phyloP scores from a whole-genome alignment of 2,797 vertebrate genomes.

The Ctenopoma multispine region DNA sequence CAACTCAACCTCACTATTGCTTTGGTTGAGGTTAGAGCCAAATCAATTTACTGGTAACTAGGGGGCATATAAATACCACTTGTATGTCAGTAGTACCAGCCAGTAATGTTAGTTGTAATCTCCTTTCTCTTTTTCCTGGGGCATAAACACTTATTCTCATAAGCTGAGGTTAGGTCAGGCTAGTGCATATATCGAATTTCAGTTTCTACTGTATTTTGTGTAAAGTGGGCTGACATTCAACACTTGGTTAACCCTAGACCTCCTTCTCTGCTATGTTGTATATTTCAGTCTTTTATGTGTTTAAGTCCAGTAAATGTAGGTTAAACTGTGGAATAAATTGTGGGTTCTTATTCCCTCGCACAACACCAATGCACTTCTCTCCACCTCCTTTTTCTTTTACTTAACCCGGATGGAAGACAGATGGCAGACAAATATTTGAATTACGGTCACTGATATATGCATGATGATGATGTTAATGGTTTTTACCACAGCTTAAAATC shows the following conservation, averaged over 20 bases:
- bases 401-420: neutral
- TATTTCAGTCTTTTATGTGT: conserved; percentile 28
- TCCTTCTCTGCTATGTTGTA: conserved; percentile 12
- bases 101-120: neutral
- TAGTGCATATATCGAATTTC: conserved; percentile 27
- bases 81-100: conserved; percentile 18
- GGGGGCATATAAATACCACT: conserved; percentile 25
- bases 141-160: conserved; percentile 32
- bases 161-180: conserved; percentile 11
- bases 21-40: neutral
- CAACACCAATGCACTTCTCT: neutral
- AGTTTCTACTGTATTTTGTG: conserved; percentile 19
- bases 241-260: conserved; percentile 7
- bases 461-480: neutral
- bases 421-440: neutral
- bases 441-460: neutral
- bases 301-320: conserved; percentile 19
- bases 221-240: conserved; percentile 32
- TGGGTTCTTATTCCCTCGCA: neutral
- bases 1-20: neutral
- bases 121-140: conserved; percentile 11
- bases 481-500: neutral
- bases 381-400: conserved; percentile 22
- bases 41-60: conserved; percentile 13
- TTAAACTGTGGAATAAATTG: conserved; percentile 7